A percentile compares a stretch with the other conserved stretches of the same genome.
Conservation (phyloP, 2,888 invertebrate species). For the Netelia melanura region DNA sequence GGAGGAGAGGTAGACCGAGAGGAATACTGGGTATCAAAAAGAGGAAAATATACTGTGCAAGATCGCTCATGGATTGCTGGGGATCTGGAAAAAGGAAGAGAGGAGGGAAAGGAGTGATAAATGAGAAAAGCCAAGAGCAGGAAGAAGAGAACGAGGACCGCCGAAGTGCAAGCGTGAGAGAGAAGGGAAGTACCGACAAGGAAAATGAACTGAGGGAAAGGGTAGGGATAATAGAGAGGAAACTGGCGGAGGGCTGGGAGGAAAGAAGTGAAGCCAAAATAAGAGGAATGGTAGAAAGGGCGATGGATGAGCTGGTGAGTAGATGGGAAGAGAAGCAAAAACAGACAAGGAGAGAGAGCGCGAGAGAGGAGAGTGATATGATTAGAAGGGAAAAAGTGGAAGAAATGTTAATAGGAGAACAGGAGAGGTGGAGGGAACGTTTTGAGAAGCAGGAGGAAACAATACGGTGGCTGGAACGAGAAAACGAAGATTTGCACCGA, state of each 20-base stretch:
- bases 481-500: neutral
- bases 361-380: too few relatives aligned
- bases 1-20: too few relatives aligned
- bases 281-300: too few relatives aligned
- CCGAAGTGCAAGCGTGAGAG: neutral
- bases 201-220: neutral
- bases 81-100: neutral
- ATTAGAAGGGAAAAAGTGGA: too few relatives aligned
- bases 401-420: too few relatives aligned
- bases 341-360: too few relatives aligned
- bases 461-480: neutral
- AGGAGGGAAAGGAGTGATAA: neutral
- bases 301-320: too few relatives aligned
- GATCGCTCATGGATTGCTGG: too few relatives aligned
- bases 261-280: too few relatives aligned
- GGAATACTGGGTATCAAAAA: too few relatives aligned
- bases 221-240: neutral
- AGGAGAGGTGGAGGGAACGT: neutral
- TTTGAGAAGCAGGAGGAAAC: neutral
- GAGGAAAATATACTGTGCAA: too few relatives aligned
- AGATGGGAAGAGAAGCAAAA: too few relatives aligned
- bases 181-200: neutral
- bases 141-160: neutral
- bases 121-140: neutral
- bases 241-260: neutral